These are phyloP conservation scores for Hypocryptadius cinnamomeus DNA, from an alignment of 2,113 vertebrate genomes.

Conservation along the genomic window DNA sequence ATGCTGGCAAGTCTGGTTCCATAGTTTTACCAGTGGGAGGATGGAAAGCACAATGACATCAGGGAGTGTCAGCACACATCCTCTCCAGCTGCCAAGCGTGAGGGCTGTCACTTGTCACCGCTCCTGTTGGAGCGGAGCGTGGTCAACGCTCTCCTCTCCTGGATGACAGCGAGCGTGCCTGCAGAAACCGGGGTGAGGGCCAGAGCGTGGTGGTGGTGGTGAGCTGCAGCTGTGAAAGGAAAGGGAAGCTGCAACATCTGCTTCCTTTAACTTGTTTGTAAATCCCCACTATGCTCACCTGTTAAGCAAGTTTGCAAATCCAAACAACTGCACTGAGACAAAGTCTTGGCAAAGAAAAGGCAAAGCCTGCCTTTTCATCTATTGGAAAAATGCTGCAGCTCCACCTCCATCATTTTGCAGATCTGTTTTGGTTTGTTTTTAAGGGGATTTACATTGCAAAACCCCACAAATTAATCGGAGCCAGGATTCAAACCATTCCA, in stretches of 20 bases:
- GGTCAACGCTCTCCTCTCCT: background rate
- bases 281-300: background rate
- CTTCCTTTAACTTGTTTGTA: background rate
- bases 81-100: fast-evolving
- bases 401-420: background rate
- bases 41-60: background rate
- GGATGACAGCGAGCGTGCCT: fast-evolving
- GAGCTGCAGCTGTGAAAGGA: slow-evolving; percentile 1
- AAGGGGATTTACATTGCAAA: background rate
- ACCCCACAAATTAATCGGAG: background rate
- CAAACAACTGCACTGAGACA: background rate
- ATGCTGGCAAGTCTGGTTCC: background rate
- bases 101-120: background rate
- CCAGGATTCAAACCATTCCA: background rate
- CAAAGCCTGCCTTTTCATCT: background rate
- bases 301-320: background rate
- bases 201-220: background rate
- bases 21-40: background rate
- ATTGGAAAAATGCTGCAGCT: background rate
- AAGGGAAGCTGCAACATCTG: background rate
- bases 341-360: no score
- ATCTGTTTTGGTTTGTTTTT: background rate
- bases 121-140: no score
- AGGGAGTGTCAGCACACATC: background rate
- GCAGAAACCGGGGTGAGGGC: background rate